Evolutionary conservation across 2,797 vertebrate species (phyloP).

Genomic region (Psittacula echo): DNA sequence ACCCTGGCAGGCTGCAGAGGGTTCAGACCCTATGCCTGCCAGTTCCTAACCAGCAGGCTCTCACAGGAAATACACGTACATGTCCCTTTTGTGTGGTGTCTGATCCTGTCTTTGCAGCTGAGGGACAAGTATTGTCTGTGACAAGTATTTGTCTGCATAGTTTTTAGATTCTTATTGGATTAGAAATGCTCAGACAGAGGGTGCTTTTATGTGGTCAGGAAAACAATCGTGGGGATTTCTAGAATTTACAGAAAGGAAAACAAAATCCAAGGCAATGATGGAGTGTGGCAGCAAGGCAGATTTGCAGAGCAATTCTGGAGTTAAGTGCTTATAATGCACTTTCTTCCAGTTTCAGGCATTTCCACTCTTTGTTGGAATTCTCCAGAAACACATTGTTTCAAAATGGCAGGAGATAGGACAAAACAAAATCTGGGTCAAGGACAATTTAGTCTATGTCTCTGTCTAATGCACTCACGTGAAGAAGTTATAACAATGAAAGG

Average conservation of each 20-base stretch:
- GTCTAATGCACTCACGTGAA: not conserved
- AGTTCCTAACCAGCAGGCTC: not conserved
- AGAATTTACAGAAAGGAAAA: not conserved
- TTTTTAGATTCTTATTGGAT: not conserved
- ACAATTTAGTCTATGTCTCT: not conserved
- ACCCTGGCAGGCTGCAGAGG: not conserved
- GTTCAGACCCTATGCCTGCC: fast-evolving
- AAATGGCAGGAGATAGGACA: fast-evolving
- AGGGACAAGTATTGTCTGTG: not conserved
- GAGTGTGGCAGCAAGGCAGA: not conserved
- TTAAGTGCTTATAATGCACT: not conserved
- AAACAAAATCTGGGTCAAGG: not conserved
- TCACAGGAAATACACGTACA: not conserved
- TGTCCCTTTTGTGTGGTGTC: not conserved
- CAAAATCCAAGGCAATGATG: not conserved
- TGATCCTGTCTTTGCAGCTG: not conserved
- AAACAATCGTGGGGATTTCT: not conserved
- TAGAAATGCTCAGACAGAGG: not conserved
- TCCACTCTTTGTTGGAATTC: not conserved
- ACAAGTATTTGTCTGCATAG: not conserved
- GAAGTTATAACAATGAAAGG: not conserved
- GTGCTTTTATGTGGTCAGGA: not conserved
- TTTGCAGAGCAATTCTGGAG: not conserved
- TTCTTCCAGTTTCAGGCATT: not conserved
- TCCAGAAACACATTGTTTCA: not conserved